Percentiles rank a stretch among this genome's conserved stretches.
These are phyloP conservation scores for Mormoops blainvillei DNA, from an alignment of 2,113 vertebrate genomes.

Conservation along the genomic window DNA sequence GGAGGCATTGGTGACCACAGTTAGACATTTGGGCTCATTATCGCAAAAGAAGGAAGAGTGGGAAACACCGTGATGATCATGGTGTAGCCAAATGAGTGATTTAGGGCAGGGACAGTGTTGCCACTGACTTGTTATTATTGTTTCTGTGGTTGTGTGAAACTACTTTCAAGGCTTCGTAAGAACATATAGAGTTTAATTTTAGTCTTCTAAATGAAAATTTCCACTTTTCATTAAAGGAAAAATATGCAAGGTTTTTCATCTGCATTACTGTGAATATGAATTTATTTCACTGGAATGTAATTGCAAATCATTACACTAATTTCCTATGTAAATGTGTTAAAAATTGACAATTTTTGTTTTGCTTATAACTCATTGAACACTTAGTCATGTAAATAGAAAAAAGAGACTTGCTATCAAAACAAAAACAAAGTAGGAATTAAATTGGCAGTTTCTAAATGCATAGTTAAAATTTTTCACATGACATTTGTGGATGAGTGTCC, in stretches of 20 bases:
- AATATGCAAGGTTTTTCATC: constrained; percentile 21
- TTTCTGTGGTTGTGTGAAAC: neutral
- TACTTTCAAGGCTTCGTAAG: neutral
- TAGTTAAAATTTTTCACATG: neutral
- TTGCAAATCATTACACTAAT: constrained; percentile 57
- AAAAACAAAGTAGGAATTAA: constrained; percentile 27
- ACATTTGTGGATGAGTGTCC: neutral
- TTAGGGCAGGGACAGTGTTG: neutral
- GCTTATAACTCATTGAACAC: constrained; percentile 48
- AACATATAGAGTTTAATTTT: constrained; percentile 34
- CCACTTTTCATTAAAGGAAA: constrained; percentile 48
- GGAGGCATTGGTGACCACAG: neutral
- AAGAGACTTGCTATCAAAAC: constrained; percentile 6
- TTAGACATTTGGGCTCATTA: neutral
- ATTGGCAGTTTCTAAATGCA: constrained; percentile 1
- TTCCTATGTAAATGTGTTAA: constrained; percentile 59
- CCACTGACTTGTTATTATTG: neutral
- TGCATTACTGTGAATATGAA: constrained; percentile 29
- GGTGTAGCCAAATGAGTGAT: neutral
- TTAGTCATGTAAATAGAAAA: constrained; percentile 13
- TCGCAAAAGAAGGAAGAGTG: neutral
- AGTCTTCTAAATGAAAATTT: constrained; percentile 9
- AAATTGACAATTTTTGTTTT: constrained; percentile 52
- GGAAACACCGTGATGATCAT: neutral
- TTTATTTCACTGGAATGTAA: constrained; percentile 36